Conservation (phyloP, 2,113 vertebrate genomes). For the Anarrhichthys ocellatus region DNA sequence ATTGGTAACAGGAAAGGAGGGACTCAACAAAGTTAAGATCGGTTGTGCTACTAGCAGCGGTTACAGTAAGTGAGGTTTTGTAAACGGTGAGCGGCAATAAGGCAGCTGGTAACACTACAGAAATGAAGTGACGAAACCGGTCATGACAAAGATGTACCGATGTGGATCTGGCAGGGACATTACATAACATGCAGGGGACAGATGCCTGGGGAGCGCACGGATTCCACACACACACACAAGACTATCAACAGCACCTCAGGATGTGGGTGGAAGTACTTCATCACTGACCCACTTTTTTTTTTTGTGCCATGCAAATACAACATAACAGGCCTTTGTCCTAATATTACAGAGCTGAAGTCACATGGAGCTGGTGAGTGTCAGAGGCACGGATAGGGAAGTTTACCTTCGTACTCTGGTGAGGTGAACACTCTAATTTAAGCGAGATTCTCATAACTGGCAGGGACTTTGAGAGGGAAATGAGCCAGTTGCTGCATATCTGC, state of each 20-base stretch:
- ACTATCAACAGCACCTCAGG: constrained; percentile 1
- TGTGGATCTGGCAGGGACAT: constrained; percentile 8
- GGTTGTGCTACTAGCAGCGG: constrained; percentile 53
- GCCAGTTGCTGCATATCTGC: constrained; percentile 38
- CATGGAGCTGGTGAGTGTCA: constrained; percentile 54
- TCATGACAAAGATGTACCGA: constrained; percentile 31
- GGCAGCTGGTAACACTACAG: constrained; percentile 65
- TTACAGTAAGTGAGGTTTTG: constrained; percentile 59
- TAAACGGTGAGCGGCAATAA: constrained; percentile 67
- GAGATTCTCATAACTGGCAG: not conserved
- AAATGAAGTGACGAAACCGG: constrained; percentile 47
- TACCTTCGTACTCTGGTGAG: constrained; percentile 34
- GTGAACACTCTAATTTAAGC: constrained; percentile 19
- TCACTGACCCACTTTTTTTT: constrained; percentile 27
- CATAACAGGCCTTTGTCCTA: constrained; percentile 11
- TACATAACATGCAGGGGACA: constrained; percentile 43
- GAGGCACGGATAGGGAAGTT: constrained; percentile 35
- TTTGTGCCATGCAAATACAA: constrained; percentile 57
- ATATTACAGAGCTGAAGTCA: constrained; percentile 29
- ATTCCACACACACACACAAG: constrained; percentile 11
- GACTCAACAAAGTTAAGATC: not conserved
- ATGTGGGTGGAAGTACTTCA: constrained; percentile 24
- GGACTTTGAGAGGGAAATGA: not conserved
- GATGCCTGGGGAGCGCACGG: not conserved
- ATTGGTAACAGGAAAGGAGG: constrained; percentile 8